Conservation (phyloP, 2,888 invertebrate genomes). For the Drosophila paranaensis region DNA sequence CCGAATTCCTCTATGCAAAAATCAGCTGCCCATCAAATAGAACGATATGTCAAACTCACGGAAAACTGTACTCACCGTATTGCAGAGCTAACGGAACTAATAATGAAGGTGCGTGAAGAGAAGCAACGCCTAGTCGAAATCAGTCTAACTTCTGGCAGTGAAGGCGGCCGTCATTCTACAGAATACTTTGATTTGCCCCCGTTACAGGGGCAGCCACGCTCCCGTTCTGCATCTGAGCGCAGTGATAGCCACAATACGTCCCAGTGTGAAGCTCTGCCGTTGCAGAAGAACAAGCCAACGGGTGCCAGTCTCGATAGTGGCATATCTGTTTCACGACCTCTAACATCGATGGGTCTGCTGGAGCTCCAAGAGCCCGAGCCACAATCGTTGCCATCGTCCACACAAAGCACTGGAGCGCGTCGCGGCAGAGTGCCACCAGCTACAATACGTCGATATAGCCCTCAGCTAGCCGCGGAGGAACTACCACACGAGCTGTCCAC, state of each 20-base stretch:
- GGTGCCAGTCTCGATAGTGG: constrained; percentile 84
- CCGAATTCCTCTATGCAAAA: constrained; percentile 10
- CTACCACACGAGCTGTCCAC: constrained; percentile 88
- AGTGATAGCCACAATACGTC: constrained; percentile 52
- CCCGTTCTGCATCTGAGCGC: constrained; percentile 55
- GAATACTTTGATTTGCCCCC: constrained; percentile 83
- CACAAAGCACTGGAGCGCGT: constrained; percentile 46
- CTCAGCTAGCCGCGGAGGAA: constrained; percentile 81
- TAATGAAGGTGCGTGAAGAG: constrained; percentile 87
- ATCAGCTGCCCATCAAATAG: constrained; percentile 47
- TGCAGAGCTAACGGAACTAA: constrained; percentile 86
- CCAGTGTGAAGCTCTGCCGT: constrained; percentile 57
- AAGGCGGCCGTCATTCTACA: constrained; percentile 82
- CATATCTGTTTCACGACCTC: constrained; percentile 83
- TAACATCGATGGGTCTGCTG: constrained; percentile 74
- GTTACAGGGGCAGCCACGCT: constrained; percentile 29
- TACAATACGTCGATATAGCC: constrained; percentile 82
- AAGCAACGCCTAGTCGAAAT: constrained; percentile 85
- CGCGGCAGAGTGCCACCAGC: constrained; percentile 73
- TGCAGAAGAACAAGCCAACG: constrained; percentile 80
- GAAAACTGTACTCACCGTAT: constrained; percentile 87
- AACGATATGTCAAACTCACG: constrained; percentile 86
- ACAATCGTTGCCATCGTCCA: constrained; percentile 59
- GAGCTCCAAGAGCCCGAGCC: constrained; percentile 59
- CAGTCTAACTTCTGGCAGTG: constrained; percentile 83